A percentile compares a stretch with the other conserved stretches of the same genome.
These are phyloP conservation scores for Craseonycteris thonglongyai DNA, from an alignment of 2,113 vertebrate species.

Conservation along the genomic window DNA sequence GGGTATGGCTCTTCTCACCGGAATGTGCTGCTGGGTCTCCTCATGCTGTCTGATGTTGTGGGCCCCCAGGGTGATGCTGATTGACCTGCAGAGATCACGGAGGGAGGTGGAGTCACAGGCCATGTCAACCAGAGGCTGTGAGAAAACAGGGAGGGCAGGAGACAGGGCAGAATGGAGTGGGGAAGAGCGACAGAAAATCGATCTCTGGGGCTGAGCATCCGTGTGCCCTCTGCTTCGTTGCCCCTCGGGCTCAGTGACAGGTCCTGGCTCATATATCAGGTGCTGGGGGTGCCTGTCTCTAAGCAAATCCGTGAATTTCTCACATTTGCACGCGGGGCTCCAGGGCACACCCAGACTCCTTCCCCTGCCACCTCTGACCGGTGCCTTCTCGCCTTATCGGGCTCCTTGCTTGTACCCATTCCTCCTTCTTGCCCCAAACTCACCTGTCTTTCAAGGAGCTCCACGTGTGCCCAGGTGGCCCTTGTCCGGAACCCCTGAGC, in stretches of 20 bases:
- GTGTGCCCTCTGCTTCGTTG: neutral
- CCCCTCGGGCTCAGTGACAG: neutral
- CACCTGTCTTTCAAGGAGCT: neutral
- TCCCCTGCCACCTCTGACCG: neutral
- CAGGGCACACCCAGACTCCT: neutral
- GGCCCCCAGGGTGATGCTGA: conserved; percentile 39
- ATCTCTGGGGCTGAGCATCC: too few species aligned
- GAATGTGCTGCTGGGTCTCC: neutral
- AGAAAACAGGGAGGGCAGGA: fast-evolving
- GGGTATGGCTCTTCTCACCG: neutral
- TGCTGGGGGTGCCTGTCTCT: neutral
- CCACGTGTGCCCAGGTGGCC: neutral
- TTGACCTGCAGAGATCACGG: neutral
- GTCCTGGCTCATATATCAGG: neutral
- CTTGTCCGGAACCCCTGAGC: neutral
- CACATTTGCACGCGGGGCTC: neutral
- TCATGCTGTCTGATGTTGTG: fast-evolving
- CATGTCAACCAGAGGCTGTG: neutral
- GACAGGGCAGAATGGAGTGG: neutral
- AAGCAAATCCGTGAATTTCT: neutral
- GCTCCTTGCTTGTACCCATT: too few species aligned
- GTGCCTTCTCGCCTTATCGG: neutral
- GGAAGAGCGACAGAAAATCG: neutral
- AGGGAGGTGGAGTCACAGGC: neutral
- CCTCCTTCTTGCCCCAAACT: neutral